phyloP scores from a whole-genome alignment of 2,888 invertebrate species.

The Thalpophila matura region DNA sequence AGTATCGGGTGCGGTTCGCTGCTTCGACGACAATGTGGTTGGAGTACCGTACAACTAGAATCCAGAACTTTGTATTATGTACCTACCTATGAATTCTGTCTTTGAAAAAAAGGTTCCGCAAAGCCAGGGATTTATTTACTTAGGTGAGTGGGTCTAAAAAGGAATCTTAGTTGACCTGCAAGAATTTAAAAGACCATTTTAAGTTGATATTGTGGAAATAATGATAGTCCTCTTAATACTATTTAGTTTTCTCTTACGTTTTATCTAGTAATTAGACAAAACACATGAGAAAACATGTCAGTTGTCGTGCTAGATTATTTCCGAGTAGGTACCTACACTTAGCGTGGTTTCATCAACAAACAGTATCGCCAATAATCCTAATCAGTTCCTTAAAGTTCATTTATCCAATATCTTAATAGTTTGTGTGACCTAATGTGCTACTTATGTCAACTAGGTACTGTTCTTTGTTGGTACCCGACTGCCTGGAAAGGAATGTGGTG shows the following conservation, averaged over 20 bases:
- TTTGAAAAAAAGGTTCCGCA: conserved; percentile 18
- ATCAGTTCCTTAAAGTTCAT: too few relatives aligned
- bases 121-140: conserved; percentile 40
- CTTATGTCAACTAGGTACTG: too few relatives aligned
- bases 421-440: too few relatives aligned
- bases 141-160: conserved; percentile 31
- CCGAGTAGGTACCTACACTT: too few relatives aligned
- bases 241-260: not conserved
- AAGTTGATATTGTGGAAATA: conserved; percentile 6
- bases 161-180: conserved; percentile 23
- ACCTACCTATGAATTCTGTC: not conserved
- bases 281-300: too few relatives aligned
- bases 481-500: too few relatives aligned
- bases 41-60: conserved; percentile 23
- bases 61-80: conserved; percentile 1
- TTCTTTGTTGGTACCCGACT: too few relatives aligned
- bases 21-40: conserved; percentile 34
- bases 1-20: conserved; percentile 37
- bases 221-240: conserved; percentile 7
- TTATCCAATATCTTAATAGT: too few relatives aligned
- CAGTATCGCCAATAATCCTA: too few relatives aligned
- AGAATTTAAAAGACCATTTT: conserved; percentile 27
- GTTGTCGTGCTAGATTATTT: too few relatives aligned
- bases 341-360: too few relatives aligned
- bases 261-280: not conserved